A percentile compares a stretch with the other conserved stretches of the same genome.
phyloP scores from a whole-genome alignment of 2,113 vertebrate species.

The Macrotus californicus region DNA sequence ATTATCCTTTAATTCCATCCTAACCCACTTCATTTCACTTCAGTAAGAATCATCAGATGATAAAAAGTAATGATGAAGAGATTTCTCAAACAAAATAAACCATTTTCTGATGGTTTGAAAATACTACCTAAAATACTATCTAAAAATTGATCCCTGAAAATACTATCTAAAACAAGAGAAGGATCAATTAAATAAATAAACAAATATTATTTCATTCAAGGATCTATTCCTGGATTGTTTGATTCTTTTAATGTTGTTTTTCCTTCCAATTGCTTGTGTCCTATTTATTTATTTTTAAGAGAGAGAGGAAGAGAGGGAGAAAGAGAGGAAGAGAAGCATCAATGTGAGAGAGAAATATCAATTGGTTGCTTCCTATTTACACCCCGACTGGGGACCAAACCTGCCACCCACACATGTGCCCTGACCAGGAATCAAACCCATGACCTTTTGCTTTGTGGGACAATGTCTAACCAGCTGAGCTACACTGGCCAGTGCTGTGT shows the following conservation, averaged over 20 bases:
- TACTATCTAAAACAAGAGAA: neutral
- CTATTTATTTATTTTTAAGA: too few relatives aligned
- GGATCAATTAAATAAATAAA: neutral
- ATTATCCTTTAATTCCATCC: constrained; percentile 14
- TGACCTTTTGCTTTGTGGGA: too few relatives aligned
- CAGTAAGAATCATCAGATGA: neutral
- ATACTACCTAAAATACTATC: neutral
- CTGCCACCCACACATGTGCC: too few relatives aligned
- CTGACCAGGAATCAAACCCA: too few relatives aligned
- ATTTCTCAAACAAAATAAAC: constrained; percentile 18
- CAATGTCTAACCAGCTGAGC: too few relatives aligned
- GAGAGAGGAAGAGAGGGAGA: too few relatives aligned
- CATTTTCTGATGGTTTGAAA: neutral
- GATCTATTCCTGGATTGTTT: neutral
- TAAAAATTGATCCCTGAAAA: neutral
- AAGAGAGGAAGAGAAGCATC: too few relatives aligned
- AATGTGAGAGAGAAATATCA: too few relatives aligned
- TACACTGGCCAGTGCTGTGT: neutral
- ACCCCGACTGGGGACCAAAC: too few relatives aligned
- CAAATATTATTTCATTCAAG: neutral
- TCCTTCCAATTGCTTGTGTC: neutral
- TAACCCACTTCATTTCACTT: constrained; percentile 7
- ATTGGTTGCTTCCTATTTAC: too few relatives aligned
- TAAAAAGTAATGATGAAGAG: neutral
- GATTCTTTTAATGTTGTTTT: neutral